Evolutionary conservation across 92 coral and sea anemone species (phyloP).

Genomic region (Pocillopora meandrina): DNA sequence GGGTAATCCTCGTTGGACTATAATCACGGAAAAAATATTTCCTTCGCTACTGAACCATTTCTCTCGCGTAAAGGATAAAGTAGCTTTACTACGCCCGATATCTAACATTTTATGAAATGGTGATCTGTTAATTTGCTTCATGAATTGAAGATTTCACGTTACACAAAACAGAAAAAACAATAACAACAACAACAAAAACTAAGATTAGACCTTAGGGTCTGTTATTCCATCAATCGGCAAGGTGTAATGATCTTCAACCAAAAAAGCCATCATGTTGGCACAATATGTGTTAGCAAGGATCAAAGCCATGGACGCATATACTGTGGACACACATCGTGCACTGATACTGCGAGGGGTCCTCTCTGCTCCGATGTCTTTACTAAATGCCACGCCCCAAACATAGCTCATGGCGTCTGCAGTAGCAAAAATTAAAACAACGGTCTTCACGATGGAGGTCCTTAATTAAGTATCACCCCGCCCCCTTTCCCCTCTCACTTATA

Average conservation of each 20-base stretch:
- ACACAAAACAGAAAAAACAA: too few species aligned
- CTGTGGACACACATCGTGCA: slow-evolving; percentile 79
- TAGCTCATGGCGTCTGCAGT: slow-evolving; percentile 81
- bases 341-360: slow-evolving; percentile 75
- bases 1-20: too few species aligned
- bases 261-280: slow-evolving; percentile 81
- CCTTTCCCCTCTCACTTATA: too few species aligned
- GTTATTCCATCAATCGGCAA: slow-evolving; percentile 67
- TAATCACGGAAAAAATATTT: too few species aligned
- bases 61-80: too few species aligned
- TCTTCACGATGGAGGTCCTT: not conserved
- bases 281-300: slow-evolving; percentile 78
- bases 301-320: slow-evolving; percentile 75
- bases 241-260: slow-evolving; percentile 52
- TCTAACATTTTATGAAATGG: too few species aligned
- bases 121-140: too few species aligned
- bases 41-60: too few species aligned
- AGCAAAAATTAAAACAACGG: not conserved
- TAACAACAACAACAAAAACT: too few species aligned
- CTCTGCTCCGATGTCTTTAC: slow-evolving; percentile 88
- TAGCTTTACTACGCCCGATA: too few species aligned
- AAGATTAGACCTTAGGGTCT: slow-evolving; percentile 64
- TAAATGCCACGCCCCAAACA: slow-evolving; percentile 92
- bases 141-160: too few species aligned
- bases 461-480: too few species aligned